Conservation (phyloP, 2,797 vertebrate species). For the Crocidura indochinensis region DNA sequence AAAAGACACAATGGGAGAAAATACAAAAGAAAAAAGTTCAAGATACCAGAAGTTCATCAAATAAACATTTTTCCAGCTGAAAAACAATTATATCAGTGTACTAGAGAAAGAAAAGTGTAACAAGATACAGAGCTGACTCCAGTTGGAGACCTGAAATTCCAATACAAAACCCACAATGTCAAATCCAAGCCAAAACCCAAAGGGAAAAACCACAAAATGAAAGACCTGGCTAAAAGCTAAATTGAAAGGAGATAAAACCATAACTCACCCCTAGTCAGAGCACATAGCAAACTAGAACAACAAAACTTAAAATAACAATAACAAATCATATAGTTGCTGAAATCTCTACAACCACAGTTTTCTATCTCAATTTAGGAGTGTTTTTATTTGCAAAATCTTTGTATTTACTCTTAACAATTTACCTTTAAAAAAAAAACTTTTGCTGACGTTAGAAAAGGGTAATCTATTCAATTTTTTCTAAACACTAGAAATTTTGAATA, state of each 20-base stretch:
- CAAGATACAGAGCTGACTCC: constrained; percentile 32
- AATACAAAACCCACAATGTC: constrained; percentile 54
- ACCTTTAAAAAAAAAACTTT: constrained; percentile 17
- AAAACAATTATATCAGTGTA: constrained; percentile 27
- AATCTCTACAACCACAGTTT: background rate
- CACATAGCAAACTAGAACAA: background rate
- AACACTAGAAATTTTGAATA: constrained; percentile 57
- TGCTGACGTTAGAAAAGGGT: background rate
- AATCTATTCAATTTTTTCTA: constrained; percentile 41
- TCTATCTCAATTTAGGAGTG: background rate
- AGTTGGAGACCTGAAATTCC: constrained; percentile 39
- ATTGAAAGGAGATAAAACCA: background rate
- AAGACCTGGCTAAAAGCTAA: constrained; percentile 35
- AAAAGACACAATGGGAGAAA: constrained; percentile 13
- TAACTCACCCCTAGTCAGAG: background rate
- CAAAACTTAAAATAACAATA: background rate
- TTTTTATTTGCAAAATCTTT: background rate
- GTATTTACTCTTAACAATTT: background rate
- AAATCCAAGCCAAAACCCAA: constrained; percentile 13
- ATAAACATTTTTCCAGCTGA: constrained; percentile 49
- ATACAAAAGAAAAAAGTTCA: background rate
- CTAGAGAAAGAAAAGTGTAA: constrained; percentile 63
- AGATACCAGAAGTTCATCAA: constrained; percentile 16
- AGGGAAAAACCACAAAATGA: constrained; percentile 45
- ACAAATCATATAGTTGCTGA: constrained; percentile 36